Evolutionary conservation across 2,888 invertebrate species (phyloP).

Genomic region (Drosophila sordidapex): DNA sequence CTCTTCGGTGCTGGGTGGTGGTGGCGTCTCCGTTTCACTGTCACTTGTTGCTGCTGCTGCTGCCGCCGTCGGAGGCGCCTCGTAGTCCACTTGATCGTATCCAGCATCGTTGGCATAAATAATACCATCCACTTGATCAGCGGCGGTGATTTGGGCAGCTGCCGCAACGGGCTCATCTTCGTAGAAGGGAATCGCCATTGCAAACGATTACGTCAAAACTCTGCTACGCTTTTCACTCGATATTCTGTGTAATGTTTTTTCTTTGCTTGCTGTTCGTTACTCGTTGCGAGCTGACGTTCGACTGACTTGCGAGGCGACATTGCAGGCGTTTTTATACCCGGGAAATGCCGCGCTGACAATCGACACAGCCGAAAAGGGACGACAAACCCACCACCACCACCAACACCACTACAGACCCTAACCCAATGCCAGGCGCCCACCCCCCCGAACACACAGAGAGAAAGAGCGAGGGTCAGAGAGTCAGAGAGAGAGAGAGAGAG

Average conservation of each 20-base stretch:
- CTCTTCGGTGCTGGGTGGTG: conserved; percentile 64
- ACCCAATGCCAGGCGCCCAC: conserved; percentile 50
- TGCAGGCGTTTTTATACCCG: conserved; percentile 72
- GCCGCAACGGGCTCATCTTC: conserved; percentile 72
- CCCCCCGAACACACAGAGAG: conserved; percentile 34
- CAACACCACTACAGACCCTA: conserved; percentile 50
- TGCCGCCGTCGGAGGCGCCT: conserved; percentile 50
- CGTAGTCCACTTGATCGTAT: conserved; percentile 68
- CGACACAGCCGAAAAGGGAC: conserved; percentile 44
- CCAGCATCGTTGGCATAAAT: conserved; percentile 35
- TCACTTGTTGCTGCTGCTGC: conserved; percentile 45
- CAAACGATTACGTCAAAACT: conserved; percentile 48
- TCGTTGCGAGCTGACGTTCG: conserved; percentile 52
- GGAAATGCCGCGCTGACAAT: conserved; percentile 52
- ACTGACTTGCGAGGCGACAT: conserved; percentile 63
- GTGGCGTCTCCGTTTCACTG: conserved; percentile 24
- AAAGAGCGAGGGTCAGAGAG: conserved; percentile 1
- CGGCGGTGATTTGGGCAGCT: conserved; percentile 47
- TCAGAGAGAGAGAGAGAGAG: conserved; percentile 5
- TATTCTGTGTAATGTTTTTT: conserved; percentile 1
- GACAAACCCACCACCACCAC: conserved; percentile 41
- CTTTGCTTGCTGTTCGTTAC: conserved; percentile 14
- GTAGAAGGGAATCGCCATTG: conserved; percentile 83
- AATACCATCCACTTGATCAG: conserved; percentile 80
- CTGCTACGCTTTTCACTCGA: conserved; percentile 11